A percentile compares a stretch with the other conserved stretches of the same genome.
Evolutionary conservation across 2,113 vertebrate genomes (phyloP).

Genomic region (Lagopus muta): DNA sequence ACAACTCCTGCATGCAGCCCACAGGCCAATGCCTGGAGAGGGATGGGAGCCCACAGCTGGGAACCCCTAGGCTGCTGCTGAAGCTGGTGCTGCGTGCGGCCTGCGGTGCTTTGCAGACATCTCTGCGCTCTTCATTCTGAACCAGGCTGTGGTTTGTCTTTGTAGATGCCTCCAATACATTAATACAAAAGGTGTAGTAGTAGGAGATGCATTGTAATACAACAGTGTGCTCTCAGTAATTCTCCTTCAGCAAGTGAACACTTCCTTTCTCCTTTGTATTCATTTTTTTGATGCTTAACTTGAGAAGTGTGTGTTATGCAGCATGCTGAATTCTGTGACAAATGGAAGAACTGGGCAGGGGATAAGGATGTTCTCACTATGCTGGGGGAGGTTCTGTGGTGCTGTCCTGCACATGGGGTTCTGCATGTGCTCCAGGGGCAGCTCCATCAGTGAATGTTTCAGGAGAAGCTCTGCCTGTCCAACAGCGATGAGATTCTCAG

Average conservation of each 20-base stretch:
- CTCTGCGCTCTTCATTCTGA: slow-evolving; percentile 29
- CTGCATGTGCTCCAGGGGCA: background rate
- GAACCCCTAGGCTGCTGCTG: background rate
- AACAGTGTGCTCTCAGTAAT: slow-evolving; percentile 32
- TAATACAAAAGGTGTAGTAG: slow-evolving; percentile 24
- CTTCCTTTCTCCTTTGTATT: slow-evolving; percentile 56
- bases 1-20: background rate
- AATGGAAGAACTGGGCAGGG: slow-evolving; percentile 18
- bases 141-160: slow-evolving; percentile 49
- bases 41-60: no score
- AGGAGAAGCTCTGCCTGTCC: background rate
- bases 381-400: no score
- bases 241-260: slow-evolving; percentile 18
- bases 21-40: no score
- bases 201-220: slow-evolving; percentile 29
- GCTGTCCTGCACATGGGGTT: no score
- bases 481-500: background rate
- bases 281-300: slow-evolving; percentile 71
- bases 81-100: background rate
- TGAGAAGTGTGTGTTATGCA: slow-evolving; percentile 55
- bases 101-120: background rate
- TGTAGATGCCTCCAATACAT: slow-evolving; percentile 41
- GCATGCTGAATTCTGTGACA: slow-evolving; percentile 39
- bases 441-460: background rate
- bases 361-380: no score